These are phyloP conservation scores for Cerceris rybyensis DNA, from an alignment of 2,888 invertebrate species.

Conservation along the genomic window DNA sequence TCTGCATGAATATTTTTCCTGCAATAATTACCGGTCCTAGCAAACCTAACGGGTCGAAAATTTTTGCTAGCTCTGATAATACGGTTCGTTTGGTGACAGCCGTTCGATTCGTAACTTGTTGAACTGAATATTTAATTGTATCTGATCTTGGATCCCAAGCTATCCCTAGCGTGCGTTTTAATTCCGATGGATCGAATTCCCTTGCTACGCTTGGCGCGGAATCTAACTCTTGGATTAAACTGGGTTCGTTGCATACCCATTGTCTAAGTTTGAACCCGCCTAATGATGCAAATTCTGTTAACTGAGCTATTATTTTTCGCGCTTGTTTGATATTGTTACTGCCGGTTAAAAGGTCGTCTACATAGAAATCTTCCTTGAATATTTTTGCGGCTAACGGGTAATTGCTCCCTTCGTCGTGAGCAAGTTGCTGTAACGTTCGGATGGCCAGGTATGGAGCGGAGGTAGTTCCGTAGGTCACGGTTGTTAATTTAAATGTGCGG, in stretches of 20 bases:
- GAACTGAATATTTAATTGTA: too few species aligned
- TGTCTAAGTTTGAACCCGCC: too few species aligned
- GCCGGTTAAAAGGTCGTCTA: constrained; percentile 1
- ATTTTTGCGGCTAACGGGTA: not conserved
- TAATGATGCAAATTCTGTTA: too few species aligned
- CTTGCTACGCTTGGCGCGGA: too few species aligned
- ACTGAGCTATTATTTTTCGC: not conserved
- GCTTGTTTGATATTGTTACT: not conserved
- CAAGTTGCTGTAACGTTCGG: not conserved
- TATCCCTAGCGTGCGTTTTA: too few species aligned
- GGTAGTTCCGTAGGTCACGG: not conserved
- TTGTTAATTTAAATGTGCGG: not conserved
- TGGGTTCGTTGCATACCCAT: too few species aligned
- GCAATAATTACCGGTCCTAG: not conserved
- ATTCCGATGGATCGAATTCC: too few species aligned
- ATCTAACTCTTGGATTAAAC: too few species aligned
- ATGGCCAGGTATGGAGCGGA: not conserved
- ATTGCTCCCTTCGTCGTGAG: not conserved
- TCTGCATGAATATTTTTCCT: not conserved
- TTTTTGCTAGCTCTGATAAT: too few species aligned
- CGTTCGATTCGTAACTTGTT: too few species aligned
- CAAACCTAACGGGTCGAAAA: constrained; percentile 2
- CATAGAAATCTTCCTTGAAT: not conserved
- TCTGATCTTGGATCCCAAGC: too few species aligned
- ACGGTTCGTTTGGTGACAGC: too few species aligned